A percentile compares a stretch with the other conserved stretches of the same genome.
These are phyloP conservation scores for Calvadosia cruxmelitensis DNA, from an alignment of 30 jellyfish, hydroid and myxozoan species.

Conservation along the genomic window DNA sequence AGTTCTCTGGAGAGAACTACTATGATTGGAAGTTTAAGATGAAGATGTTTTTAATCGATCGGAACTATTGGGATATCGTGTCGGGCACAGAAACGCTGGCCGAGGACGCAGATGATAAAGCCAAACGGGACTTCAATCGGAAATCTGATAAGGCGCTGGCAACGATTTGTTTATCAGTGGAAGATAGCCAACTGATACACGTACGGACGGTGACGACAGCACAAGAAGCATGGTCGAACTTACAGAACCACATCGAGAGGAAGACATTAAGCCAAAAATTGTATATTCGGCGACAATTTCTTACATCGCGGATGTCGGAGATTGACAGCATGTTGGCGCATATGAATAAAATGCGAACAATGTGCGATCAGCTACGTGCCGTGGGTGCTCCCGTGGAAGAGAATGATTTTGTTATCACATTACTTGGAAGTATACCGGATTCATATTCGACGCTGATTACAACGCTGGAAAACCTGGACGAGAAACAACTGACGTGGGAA, in stretches of 20 bases:
- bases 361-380: conserved; percentile 29
- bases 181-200: conserved; percentile 22
- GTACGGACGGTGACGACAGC: conserved; percentile 27
- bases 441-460: too few species aligned
- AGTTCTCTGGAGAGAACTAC: too few species aligned
- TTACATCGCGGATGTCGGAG: conserved; percentile 26
- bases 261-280: conserved; percentile 14
- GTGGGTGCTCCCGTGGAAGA: conserved; percentile 26
- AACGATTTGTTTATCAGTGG: conserved; percentile 15
- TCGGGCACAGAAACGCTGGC: conserved; percentile 28
- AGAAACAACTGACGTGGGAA: too few species aligned
- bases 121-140: conserved; percentile 5
- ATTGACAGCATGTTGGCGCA: conserved; percentile 19
- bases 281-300: conserved; percentile 14
- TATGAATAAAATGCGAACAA: conserved; percentile 18
- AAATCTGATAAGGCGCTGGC: conserved; percentile 32
- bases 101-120: conserved; percentile 8
- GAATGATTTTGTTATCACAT: conserved; percentile 15
- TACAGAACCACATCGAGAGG: conserved; percentile 24
- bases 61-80: conserved; percentile 31
- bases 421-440: conserved; percentile 32
- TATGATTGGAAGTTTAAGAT: too few species aligned
- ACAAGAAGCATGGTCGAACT: conserved; percentile 27
- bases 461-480: too few species aligned
- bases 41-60: conserved; percentile 21